Evolutionary conservation across 2,797 vertebrate species (phyloP).

Genomic region (Gallinago nigripennis): DNA sequence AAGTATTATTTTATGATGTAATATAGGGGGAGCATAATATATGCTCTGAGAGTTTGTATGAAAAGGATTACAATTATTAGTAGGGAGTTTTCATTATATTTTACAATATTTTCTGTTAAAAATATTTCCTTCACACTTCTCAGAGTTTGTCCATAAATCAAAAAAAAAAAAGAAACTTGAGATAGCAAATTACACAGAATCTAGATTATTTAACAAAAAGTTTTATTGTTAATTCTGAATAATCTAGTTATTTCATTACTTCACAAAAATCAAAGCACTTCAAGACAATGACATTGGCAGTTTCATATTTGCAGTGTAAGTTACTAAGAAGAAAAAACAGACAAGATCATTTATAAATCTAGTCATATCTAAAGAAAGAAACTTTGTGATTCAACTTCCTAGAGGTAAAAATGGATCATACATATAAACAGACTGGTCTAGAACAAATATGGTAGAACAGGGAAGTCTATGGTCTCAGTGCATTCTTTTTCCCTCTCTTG

Average conservation of each 20-base stretch:
- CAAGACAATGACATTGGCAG: not conserved
- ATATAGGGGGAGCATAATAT: not conserved
- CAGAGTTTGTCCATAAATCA: not conserved
- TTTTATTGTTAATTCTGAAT: not conserved
- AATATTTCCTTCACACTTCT: not conserved
- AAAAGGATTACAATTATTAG: not conserved
- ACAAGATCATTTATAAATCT: conserved; percentile 30
- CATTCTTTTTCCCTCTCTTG: not conserved
- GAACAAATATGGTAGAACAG: not conserved
- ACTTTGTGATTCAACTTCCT: conserved; percentile 27
- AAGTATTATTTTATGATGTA: not conserved
- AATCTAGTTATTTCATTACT: not conserved
- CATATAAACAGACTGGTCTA: conserved; percentile 3
- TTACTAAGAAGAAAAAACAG: not conserved
- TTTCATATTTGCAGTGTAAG: conserved; percentile 26
- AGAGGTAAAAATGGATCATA: conserved; percentile 2
- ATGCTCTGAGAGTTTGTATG: not conserved
- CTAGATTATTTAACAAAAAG: not conserved
- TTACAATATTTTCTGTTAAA: not conserved
- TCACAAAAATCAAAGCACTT: not conserved
- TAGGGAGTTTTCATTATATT: not conserved
- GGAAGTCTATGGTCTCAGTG: not conserved
- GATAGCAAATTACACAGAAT: not conserved
- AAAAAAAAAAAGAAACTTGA: not conserved
- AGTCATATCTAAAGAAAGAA: conserved; percentile 27